phyloP scores from a whole-genome alignment of 1,140 invertebrate genomes.

The Monomorium pharaonis region DNA sequence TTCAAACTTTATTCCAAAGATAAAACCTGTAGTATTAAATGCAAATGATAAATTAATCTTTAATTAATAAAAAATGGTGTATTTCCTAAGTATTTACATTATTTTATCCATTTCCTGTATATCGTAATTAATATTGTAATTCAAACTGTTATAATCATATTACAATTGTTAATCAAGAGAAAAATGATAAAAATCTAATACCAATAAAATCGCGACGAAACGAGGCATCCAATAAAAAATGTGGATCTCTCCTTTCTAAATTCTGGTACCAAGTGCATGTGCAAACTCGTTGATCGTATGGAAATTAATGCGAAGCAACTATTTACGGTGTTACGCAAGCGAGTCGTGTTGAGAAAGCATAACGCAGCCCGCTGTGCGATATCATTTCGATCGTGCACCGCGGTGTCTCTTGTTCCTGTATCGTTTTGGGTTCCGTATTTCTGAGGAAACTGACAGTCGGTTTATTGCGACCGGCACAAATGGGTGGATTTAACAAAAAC shows the following conservation, averaged over 20 bases:
- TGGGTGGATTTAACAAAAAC: not conserved
- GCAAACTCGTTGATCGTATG: constrained; percentile 35
- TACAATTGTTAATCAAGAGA: not conserved
- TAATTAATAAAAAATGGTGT: too few species aligned
- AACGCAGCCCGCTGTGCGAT: constrained; percentile 62
- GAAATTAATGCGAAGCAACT: constrained; percentile 65
- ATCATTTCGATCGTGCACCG: not conserved
- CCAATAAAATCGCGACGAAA: not conserved
- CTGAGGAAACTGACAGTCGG: not conserved
- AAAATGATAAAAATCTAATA: not conserved
- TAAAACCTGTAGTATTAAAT: too few species aligned
- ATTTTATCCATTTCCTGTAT: too few species aligned
- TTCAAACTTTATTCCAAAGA: too few species aligned
- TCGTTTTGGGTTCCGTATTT: constrained; percentile 2
- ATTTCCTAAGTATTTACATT: too few species aligned
- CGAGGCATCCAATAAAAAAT: not conserved
- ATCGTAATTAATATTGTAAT: not conserved
- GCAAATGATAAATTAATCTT: too few species aligned
- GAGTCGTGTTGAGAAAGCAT: constrained; percentile 81
- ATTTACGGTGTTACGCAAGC: constrained; percentile 69
- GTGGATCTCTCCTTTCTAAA: constrained; percentile 23
- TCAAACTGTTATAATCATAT: not conserved
- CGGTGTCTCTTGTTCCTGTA: constrained; percentile 28
- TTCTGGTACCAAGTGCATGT: not conserved
- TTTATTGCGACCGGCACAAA: constrained; percentile 51